Evolutionary conservation across 37 sponge, comb jelly and placozoan genomes (phyloP).

Genomic region (Corticium candelabrum): DNA sequence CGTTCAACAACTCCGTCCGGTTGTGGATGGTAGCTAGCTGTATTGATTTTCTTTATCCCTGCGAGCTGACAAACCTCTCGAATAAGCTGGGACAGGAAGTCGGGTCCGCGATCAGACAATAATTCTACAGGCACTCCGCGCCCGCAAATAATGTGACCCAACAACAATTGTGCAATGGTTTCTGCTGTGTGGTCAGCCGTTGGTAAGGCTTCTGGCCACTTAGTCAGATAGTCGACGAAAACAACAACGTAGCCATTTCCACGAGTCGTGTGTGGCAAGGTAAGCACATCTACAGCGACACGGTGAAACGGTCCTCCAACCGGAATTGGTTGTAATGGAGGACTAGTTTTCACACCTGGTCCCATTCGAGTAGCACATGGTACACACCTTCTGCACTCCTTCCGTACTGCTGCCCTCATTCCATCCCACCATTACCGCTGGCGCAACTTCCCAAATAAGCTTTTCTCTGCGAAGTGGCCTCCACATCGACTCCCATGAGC

Average conservation of each 20-base stretch:
- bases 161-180: slow-evolving; percentile 39
- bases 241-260: slow-evolving; percentile 36
- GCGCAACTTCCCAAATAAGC: slow-evolving; percentile 18
- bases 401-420: slow-evolving; percentile 21
- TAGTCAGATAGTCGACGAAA: slow-evolving; percentile 42
- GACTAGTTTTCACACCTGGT: background rate
- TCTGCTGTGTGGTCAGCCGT: slow-evolving; percentile 30
- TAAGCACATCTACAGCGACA: slow-evolving; percentile 28
- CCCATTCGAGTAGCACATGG: slow-evolving; percentile 31
- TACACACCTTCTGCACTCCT: slow-evolving; percentile 14
- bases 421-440: slow-evolving; percentile 40
- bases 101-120: slow-evolving; percentile 32
- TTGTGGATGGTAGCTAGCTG: slow-evolving; percentile 44
- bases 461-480: slow-evolving; percentile 28
- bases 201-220: slow-evolving; percentile 60
- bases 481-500: slow-evolving; percentile 7
- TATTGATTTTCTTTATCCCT: slow-evolving; percentile 37
- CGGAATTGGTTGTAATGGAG: slow-evolving; percentile 30
- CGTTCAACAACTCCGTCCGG: slow-evolving; percentile 41
- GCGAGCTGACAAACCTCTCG: slow-evolving; percentile 18
- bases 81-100: slow-evolving; percentile 25
- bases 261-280: slow-evolving; percentile 11
- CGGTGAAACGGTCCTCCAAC: slow-evolving; percentile 38
- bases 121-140: slow-evolving; percentile 48
- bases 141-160: slow-evolving; percentile 36